Percentiles rank a stretch among this genome's conserved stretches.
These are phyloP conservation scores for Pteronotus mesoamericanus DNA, from an alignment of 2,797 vertebrate species.

Conservation along the genomic window DNA sequence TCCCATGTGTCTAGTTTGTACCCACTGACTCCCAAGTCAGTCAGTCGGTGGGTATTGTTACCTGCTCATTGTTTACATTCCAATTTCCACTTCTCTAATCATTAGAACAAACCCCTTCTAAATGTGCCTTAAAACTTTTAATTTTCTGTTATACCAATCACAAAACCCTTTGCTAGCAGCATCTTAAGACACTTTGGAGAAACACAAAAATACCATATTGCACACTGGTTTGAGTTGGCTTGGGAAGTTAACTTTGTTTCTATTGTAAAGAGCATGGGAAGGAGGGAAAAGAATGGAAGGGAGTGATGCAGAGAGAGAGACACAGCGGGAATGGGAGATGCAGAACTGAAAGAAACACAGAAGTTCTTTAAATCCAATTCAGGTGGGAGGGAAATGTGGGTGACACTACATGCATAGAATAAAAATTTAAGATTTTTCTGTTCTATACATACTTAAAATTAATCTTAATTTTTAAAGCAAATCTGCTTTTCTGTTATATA, in stretches of 20 bases:
- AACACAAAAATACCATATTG: not conserved
- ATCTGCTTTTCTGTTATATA: not conserved
- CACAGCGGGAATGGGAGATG: not conserved
- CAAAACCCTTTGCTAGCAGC: not conserved
- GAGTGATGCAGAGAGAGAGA: not conserved
- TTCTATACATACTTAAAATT: not conserved
- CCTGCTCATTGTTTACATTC: not conserved
- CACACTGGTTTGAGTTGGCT: not conserved
- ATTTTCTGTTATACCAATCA: not conserved
- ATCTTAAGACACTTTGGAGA: not conserved
- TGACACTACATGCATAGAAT: not conserved
- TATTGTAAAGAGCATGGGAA: not conserved
- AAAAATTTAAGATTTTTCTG: not conserved
- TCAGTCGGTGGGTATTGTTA: too few relatives aligned
- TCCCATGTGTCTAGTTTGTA: not conserved
- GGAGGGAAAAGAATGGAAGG: not conserved
- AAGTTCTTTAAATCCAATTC: not conserved
- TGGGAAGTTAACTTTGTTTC: not conserved
- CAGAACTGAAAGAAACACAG: not conserved
- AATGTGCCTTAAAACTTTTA: not conserved
- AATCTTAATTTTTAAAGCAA: not conserved
- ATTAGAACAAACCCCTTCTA: not conserved
- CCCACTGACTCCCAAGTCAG: too few relatives aligned
- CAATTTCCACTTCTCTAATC: not conserved
- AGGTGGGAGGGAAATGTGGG: not conserved